Conservation (phyloP, 1,140 invertebrate genomes). For the Diachasmimorpha longicaudata region DNA sequence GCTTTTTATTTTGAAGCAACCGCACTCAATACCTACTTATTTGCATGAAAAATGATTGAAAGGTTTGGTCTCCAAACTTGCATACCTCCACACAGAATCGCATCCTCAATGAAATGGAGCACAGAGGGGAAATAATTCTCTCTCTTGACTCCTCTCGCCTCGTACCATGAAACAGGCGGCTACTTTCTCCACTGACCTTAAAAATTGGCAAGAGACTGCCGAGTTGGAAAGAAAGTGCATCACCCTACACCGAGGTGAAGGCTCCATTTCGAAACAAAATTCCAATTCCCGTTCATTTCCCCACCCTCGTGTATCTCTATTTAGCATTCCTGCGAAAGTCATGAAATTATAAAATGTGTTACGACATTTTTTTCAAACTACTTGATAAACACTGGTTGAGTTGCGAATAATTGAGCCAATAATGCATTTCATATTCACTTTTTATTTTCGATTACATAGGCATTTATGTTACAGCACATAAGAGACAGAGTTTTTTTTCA, state of each 20-base stretch:
- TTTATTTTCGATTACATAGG: not conserved
- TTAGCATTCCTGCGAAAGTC: not conserved
- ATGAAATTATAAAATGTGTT: not conserved
- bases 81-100: too few species aligned
- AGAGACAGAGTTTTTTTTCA: not conserved
- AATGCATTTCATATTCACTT: not conserved
- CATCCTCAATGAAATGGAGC: not conserved
- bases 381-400: not conserved
- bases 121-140: not conserved
- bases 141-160: not conserved
- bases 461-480: not conserved
- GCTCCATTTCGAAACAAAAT: not conserved
- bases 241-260: constrained; percentile 30
- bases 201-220: constrained; percentile 33
- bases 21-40: too few species aligned
- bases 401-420: not conserved
- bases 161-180: not conserved
- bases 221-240: constrained; percentile 45
- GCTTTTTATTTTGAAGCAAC: too few species aligned
- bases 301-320: not conserved
- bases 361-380: not conserved
- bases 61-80: too few species aligned
- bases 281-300: not conserved
- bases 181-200: constrained; percentile 51
- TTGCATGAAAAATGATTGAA: too few species aligned